Base-by-base conservation (phyloP, 2,888 invertebrate species). In the Orchesellides sinensis region DNA sequence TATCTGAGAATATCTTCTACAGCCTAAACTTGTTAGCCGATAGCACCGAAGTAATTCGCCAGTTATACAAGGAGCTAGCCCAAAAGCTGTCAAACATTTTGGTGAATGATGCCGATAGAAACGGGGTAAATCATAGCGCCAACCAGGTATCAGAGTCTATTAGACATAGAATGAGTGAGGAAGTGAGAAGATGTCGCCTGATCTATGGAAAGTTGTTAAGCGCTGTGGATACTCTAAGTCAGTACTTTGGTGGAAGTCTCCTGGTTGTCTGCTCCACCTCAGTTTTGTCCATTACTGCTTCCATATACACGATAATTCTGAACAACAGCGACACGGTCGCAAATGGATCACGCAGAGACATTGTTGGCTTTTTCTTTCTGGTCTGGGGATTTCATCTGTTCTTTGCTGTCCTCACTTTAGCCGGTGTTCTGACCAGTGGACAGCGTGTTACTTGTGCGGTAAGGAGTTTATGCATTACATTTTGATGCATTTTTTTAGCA, bases 291-390 rank as follows among this genome's bases (percentile, higher is more conserved):
- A 6, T 74, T 1, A 74, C 74, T 8, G 74, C 74, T 3, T 27
- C 74, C 3, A n/a, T 74, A 12, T 74, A 74, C 19, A 74, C 74
- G n/a, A 49, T 65, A 14, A 74, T 74, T 32, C 63, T 74, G 14
- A 32, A 65, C 35, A 49, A 49, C 23, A 1, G 8, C n/a, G 17
- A 4, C 17, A 23, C 1, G 12, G 40, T 14, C 0, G 25, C 0
- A 5, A 27, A 12, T n/a, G 49, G 4, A 2, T 12, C 1, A 14
- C 47, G 29, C 4, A 59, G 29, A 12, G 40, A 45, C 0, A 49
- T 73, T 21, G 25, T 63, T n/a, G n/a, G 17, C 12, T 65, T 52
- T 17, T 65, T 49, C 54, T 74, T 52, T 27, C 0, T 52, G 6
- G 25, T 74, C 12, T 74, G 74, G 74, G 52, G 32, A 10, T 65